Conservation (phyloP, 2,888 invertebrate genomes). For the Leucophora obtusa region DNA sequence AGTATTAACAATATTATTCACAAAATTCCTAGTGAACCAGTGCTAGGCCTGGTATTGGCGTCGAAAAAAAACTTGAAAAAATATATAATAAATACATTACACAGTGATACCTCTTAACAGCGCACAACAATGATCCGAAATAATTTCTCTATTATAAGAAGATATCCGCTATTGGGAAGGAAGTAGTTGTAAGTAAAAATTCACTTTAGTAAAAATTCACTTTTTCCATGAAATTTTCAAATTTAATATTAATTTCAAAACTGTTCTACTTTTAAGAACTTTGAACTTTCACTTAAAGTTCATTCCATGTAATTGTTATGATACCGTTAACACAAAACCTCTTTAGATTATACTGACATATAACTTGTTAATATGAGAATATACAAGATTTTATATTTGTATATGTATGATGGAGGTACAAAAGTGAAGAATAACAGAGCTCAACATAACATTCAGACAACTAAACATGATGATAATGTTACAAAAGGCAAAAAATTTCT, state of each 20-base stretch:
- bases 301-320: not conserved
- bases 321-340: not conserved
- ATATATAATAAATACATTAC: too few species aligned
- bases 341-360: conserved; percentile 10
- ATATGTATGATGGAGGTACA: not conserved
- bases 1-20: too few species aligned
- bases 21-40: too few species aligned
- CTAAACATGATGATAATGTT: conserved; percentile 4
- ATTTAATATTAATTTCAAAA: not conserved
- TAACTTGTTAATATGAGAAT: conserved; percentile 24
- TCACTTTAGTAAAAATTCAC: too few species aligned
- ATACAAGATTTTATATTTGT: not conserved
- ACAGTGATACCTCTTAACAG: too few species aligned
- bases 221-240: not conserved
- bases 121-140: too few species aligned
- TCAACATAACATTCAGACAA: not conserved
- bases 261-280: not conserved
- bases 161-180: too few species aligned
- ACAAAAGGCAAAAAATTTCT: conserved; percentile 5
- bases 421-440: conserved; percentile 2
- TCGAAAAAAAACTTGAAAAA: too few species aligned
- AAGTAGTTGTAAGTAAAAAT: too few species aligned
- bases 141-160: too few species aligned
- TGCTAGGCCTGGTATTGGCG: too few species aligned
- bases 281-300: not conserved